Conservation (phyloP, 30 jellyfish, hydroid and myxozoan species). For the Nemopilema nomurai region DNA sequence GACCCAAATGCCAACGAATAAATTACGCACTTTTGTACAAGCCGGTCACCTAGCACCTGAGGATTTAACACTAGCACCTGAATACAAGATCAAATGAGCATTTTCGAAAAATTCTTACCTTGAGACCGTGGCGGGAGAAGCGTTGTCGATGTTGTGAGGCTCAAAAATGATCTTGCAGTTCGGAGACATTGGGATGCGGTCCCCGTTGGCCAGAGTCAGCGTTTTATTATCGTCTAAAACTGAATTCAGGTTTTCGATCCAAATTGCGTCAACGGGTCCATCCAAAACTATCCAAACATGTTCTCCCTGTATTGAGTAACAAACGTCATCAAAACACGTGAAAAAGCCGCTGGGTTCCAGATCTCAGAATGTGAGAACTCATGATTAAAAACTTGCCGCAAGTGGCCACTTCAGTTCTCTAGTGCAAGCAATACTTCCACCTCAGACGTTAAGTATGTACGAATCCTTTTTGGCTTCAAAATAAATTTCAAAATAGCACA, state of each 20-base stretch:
- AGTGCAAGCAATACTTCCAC: too few relatives aligned
- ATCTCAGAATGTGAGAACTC: too few relatives aligned
- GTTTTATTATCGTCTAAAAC: conserved; percentile 93
- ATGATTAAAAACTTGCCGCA: too few relatives aligned
- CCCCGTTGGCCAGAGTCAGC: conserved; percentile 92
- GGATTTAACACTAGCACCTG: too few relatives aligned
- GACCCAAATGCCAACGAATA: too few relatives aligned
- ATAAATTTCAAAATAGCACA: too few relatives aligned
- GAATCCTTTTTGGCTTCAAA: too few relatives aligned
- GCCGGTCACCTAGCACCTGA: not conserved
- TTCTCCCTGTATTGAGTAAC: conserved; percentile 40
- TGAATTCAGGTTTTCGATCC: conserved; percentile 92
- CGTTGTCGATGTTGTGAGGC: conserved; percentile 93
- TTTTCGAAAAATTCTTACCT: conserved; percentile 25
- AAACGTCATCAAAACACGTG: not conserved
- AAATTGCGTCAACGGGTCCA: conserved; percentile 95
- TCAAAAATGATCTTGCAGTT: conserved; percentile 86
- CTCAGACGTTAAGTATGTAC: too few relatives aligned
- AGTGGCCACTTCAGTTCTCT: too few relatives aligned
- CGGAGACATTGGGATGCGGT: conserved; percentile 95
- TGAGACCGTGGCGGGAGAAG: conserved; percentile 96
- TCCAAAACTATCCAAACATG: conserved; percentile 91
- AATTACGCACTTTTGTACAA: not conserved
- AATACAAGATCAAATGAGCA: not conserved
- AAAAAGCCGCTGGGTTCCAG: too few relatives aligned